Percentiles rank a stretch among this genome's conserved stretches.
Conservation (phyloP, 2,888 invertebrate species). For the Luffia ferchaultella region DNA sequence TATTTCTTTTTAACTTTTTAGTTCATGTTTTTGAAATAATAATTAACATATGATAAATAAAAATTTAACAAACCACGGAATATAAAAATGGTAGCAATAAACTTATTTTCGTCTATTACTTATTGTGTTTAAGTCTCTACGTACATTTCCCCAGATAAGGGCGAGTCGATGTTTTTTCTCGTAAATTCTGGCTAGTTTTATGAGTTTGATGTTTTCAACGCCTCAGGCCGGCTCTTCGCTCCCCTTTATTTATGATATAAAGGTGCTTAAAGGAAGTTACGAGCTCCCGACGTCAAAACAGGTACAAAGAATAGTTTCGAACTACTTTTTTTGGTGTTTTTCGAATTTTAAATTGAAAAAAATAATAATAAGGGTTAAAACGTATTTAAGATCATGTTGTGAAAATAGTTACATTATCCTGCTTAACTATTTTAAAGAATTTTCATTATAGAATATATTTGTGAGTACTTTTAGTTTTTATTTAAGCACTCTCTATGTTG, state of each 20-base stretch:
- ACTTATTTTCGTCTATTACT: neutral
- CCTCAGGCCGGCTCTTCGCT: conserved; percentile 12
- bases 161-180: conserved; percentile 24
- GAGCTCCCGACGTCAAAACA: conserved; percentile 11
- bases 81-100: conserved; percentile 1
- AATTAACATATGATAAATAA: too few species aligned
- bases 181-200: conserved; percentile 41
- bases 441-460: too few species aligned
- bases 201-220: conserved; percentile 16
- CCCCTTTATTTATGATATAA: conserved; percentile 28
- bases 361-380: too few species aligned
- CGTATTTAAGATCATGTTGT: too few species aligned
- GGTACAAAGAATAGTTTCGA: neutral
- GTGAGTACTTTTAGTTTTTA: too few species aligned
- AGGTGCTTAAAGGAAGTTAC: conserved; percentile 31
- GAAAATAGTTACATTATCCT: too few species aligned
- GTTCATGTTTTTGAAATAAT: too few species aligned
- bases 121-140: conserved; percentile 1
- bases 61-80: too few species aligned
- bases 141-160: conserved; percentile 1
- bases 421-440: too few species aligned
- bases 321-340: neutral
- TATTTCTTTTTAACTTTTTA: too few species aligned
- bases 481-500: too few species aligned
- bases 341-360: too few species aligned